Base-by-base conservation (phyloP, 2,113 vertebrate genomes). In the Silurus meridionalis region DNA sequence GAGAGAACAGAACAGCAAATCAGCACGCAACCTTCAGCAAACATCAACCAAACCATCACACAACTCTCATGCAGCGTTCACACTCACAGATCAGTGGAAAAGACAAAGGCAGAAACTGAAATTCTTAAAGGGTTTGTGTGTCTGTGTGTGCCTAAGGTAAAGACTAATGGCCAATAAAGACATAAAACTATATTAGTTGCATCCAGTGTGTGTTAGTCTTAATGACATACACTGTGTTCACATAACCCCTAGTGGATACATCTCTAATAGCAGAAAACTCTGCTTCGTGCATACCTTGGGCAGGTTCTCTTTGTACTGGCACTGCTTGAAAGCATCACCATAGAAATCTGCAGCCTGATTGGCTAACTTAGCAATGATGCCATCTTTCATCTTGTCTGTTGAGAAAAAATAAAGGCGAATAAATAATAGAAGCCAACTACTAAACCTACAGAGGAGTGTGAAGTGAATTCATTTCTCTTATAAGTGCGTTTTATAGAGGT, bases 341-440 rank as follows among this genome's bases (percentile, higher is more conserved):
- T 97, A 99, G 92, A 97, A 99, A 94, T 99, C 98, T 81, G 98
- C 97, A 78, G 97, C 96, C 92, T 99, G 98, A 91, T 98, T 99
- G 89, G 97, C 97, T 91, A 99, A 91, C 90, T 98, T 99, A 55
- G 98, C 98, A 80, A 99, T 97, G 85, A 99, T 95, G 23, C 94
- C 97, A 67, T 99, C 98, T 93, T 99, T 99, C 98, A 99, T 99
- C 92, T 96, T 99, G 94, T 99, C 98, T 99, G 90, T 2, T 64
- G 86, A 57, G 9, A 11, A 67, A 91, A 90, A 66, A 23, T 72
- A 1, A 69, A 84, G 5, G 10, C 23, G 23, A 82, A 53, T 9
- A 60, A 80, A 23, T 11, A 5, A 57, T 5, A n/a, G 23, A 50
- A 6, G 61, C 57, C 8, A 53, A 50, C 6, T 28, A 58, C 13